phyloP scores from a whole-genome alignment of 2,797 vertebrate species.

The Huso huso region DNA sequence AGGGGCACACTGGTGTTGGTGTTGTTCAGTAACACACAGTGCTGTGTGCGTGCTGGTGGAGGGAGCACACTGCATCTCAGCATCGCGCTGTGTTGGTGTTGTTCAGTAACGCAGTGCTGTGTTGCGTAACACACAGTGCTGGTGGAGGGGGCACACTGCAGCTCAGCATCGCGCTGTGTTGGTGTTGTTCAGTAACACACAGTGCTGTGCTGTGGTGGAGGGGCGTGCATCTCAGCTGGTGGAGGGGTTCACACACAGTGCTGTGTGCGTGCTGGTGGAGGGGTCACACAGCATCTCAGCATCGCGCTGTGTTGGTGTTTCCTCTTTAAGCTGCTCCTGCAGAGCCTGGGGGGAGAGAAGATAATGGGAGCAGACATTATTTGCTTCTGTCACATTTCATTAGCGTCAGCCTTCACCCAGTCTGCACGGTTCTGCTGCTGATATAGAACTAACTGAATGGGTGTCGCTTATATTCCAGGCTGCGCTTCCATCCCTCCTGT shows the following conservation, averaged over 20 bases:
- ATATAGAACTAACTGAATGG: conserved; percentile 23
- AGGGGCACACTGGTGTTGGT: too few relatives aligned
- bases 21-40: too few relatives aligned
- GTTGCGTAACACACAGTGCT: too few relatives aligned
- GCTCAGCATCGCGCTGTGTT: too few relatives aligned
- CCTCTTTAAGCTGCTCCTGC: neutral
- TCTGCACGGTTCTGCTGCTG: neutral
- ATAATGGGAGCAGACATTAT: conserved; percentile 22
- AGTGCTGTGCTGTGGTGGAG: too few relatives aligned
- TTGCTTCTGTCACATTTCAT: conserved; percentile 18
- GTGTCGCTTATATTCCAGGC: neutral
- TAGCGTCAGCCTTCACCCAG: conserved; percentile 14
- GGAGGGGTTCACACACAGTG: neutral
- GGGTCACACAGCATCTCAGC: neutral
- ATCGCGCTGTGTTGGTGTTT: neutral
- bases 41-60: too few relatives aligned
- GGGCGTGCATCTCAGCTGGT: neutral
- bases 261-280: neutral
- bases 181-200: conserved; percentile 13
- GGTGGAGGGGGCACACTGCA: too few relatives aligned
- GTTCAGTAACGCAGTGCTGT: neutral
- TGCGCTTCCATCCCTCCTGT: neutral
- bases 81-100: conserved; percentile 10
- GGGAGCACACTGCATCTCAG: too few relatives aligned
- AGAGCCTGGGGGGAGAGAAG: conserved; percentile 8